These are phyloP conservation scores for Vespertilio murinus DNA, from an alignment of 2,797 vertebrate species.

Conservation along the genomic window DNA sequence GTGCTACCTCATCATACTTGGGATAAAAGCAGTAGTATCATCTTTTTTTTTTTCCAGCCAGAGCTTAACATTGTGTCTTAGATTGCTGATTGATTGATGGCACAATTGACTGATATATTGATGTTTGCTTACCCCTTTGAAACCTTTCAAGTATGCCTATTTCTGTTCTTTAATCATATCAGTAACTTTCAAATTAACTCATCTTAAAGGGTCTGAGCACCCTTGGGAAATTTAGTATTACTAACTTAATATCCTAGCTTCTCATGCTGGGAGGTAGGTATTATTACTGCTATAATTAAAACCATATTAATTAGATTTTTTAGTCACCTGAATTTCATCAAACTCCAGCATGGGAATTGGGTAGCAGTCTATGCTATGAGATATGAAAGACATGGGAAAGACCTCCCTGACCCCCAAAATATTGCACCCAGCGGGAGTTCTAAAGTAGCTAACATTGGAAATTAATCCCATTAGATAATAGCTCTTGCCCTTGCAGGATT, in stretches of 20 bases:
- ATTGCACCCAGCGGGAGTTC: background rate
- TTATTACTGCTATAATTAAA: conserved; percentile 76
- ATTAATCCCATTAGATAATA: background rate
- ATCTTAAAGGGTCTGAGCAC: conserved; percentile 70
- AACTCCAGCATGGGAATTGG: background rate
- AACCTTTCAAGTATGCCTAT: conserved; percentile 55
- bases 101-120: conserved; percentile 34
- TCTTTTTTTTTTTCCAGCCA: background rate
- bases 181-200: conserved; percentile 74
- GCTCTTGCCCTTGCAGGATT: background rate
- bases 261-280: conserved; percentile 65
- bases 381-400: background rate
- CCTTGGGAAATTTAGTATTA: conserved; percentile 74
- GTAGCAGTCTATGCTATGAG: background rate
- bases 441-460: background rate
- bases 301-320: conserved; percentile 75
- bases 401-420: conserved; percentile 9
- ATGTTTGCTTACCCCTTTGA: conserved; percentile 45
- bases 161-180: conserved; percentile 68
- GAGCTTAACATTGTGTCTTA: background rate
- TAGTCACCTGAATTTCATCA: conserved; percentile 67
- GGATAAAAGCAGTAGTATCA: background rate
- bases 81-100: conserved; percentile 21
- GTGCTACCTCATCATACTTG: background rate
- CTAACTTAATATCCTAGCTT: conserved; percentile 73